Percentiles rank a stretch among this genome's conserved stretches.
phyloP scores from a whole-genome alignment of 2,888 invertebrate species.

The Sinohyriopsis cumingii region DNA sequence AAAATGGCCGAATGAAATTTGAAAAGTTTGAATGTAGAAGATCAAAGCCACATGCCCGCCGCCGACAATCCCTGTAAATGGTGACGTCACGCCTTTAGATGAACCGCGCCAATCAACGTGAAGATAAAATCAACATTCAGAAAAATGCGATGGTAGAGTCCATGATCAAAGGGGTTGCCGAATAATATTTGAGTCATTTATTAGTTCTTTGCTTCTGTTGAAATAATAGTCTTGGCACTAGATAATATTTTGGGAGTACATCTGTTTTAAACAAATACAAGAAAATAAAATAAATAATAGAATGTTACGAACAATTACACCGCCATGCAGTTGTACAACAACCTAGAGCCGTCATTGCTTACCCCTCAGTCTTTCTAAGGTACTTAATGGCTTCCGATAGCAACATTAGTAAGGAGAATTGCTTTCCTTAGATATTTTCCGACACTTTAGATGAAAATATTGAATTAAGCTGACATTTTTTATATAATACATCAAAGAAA shows the following conservation, averaged over 20 bases:
- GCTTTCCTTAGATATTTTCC: constrained; percentile 47
- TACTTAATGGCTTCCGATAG: constrained; percentile 51
- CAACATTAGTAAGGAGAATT: constrained; percentile 58
- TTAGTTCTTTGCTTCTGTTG: neutral
- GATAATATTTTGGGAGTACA: too few species aligned
- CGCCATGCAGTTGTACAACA: neutral
- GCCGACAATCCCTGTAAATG: constrained; percentile 62
- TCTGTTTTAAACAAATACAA: too few species aligned
- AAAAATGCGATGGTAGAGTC: constrained; percentile 56
- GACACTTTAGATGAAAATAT: constrained; percentile 20
- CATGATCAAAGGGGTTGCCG: constrained; percentile 22
- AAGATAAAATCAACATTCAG: constrained; percentile 63
- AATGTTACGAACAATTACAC: neutral
- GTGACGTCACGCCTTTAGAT: constrained; percentile 67
- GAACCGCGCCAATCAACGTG: constrained; percentile 66
- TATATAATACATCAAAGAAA: constrained; percentile 24
- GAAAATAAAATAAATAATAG: neutral
- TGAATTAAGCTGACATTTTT: constrained; percentile 5
- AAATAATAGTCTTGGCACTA: neutral
- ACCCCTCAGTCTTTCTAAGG: constrained; percentile 13
- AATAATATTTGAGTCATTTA: neutral
- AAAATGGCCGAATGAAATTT: too few species aligned
- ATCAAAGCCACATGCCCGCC: constrained; percentile 68
- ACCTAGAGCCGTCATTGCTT: constrained; percentile 1
- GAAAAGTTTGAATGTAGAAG: constrained; percentile 63